Evolutionary conservation across 2,113 vertebrate species (phyloP).

Genomic region (Etia nguti): DNA sequence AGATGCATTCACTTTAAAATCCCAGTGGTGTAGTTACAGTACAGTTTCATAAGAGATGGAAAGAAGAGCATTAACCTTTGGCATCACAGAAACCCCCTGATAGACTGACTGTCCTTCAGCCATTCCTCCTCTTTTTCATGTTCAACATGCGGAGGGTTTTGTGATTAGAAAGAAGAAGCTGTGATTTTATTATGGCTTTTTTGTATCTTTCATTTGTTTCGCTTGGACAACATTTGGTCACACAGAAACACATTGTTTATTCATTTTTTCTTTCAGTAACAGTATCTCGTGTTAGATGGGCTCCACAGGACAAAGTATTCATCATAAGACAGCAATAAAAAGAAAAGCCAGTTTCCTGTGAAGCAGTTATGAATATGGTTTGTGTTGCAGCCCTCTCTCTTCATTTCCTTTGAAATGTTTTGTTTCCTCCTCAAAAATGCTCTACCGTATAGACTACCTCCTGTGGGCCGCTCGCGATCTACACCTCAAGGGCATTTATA

Average conservation of each 20-base stretch:
- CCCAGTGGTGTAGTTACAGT: background rate
- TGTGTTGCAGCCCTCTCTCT: background rate
- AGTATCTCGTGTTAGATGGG: background rate
- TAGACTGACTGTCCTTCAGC: background rate
- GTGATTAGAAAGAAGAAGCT: background rate
- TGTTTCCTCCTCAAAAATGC: background rate
- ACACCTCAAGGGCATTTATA: background rate
- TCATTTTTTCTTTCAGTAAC: background rate
- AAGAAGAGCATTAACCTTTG: background rate
- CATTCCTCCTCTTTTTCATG: background rate
- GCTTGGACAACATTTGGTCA: background rate
- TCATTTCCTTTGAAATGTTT: conserved; percentile 17
- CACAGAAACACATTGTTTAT: background rate
- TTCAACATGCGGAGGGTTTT: background rate
- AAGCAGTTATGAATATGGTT: background rate
- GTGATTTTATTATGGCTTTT: background rate
- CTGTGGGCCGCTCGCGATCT: background rate
- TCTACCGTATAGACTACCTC: background rate
- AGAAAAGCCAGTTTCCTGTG: conserved; percentile 7
- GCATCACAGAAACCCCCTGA: background rate
- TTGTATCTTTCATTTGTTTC: background rate
- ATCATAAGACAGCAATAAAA: background rate
- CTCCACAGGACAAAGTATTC: background rate
- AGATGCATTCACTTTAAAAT: background rate
- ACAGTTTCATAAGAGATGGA: background rate